Conservation (phyloP, 1,140 invertebrate species). For the Zaprionus camerounensis region DNA sequence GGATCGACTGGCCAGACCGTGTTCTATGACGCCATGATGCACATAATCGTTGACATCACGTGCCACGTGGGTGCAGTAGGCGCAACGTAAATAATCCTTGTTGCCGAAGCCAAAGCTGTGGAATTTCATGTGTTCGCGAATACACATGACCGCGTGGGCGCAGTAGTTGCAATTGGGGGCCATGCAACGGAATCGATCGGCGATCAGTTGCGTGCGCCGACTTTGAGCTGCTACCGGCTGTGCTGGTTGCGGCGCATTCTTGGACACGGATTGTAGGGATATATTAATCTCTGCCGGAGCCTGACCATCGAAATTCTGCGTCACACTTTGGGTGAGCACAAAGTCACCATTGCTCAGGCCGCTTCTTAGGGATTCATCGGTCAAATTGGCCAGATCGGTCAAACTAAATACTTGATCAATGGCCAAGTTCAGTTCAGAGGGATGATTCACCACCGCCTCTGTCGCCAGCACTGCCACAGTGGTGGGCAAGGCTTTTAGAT, state of each 20-base stretch:
- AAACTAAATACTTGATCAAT: constrained; percentile 57
- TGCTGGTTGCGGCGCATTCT: background rate
- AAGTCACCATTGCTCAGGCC: constrained; percentile 14
- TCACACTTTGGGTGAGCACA: constrained; percentile 39
- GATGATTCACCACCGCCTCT: constrained; percentile 47
- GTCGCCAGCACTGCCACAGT: background rate
- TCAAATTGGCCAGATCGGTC: background rate
- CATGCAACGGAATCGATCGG: constrained; percentile 67
- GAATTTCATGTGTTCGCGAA: constrained; percentile 60
- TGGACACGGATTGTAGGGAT: constrained; percentile 4
- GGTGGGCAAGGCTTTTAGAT: constrained; percentile 10
- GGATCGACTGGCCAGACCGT: constrained; percentile 38
- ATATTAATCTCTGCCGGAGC: constrained; percentile 41
- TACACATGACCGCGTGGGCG: constrained; percentile 53
- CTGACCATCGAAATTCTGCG: background rate
- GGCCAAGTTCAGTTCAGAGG: constrained; percentile 40
- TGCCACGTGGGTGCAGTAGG: constrained; percentile 47
- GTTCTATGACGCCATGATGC: constrained; percentile 46
- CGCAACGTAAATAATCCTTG: constrained; percentile 47
- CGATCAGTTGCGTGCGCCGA: background rate
- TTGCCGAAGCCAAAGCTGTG: constrained; percentile 47
- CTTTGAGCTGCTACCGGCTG: too few relatives aligned
- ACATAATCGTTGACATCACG: constrained; percentile 57
- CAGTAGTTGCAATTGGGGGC: constrained; percentile 50
- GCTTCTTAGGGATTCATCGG: background rate